phyloP scores from a whole-genome alignment of 2,797 vertebrate genomes.

The Brachyalestes nurse region DNA sequence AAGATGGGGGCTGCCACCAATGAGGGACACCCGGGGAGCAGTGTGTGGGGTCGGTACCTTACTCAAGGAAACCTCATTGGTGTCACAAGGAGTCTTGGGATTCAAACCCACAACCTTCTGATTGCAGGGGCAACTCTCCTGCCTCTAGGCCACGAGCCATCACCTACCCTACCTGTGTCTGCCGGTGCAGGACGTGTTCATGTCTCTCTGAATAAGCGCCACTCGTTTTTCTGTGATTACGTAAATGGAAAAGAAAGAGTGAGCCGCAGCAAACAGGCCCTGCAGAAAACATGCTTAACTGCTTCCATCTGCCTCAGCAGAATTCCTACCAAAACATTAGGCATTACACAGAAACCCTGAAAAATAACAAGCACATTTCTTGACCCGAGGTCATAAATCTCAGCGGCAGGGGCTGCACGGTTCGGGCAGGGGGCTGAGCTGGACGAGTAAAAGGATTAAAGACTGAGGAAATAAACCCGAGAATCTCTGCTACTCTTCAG shows the following conservation, averaged over 20 bases:
- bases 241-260: not conserved
- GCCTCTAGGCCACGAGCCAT: no score
- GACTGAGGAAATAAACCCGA: not conserved
- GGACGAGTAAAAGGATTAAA: no score
- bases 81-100: no score
- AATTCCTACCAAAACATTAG: not conserved
- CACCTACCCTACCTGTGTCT: conserved; percentile 2
- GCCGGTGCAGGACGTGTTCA: not conserved
- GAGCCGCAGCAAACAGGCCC: not conserved
- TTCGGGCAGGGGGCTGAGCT: not conserved
- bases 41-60: no score
- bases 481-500: not conserved
- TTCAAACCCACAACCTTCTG: no score
- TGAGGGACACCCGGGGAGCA: no score
- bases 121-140: no score
- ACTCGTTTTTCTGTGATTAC: conserved; percentile 6
- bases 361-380: not conserved
- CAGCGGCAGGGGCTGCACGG: no score
- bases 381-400: not conserved
- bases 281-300: not conserved
- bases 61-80: no score
- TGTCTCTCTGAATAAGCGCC: conserved; percentile 4
- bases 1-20: no score
- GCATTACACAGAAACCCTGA: not conserved
- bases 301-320: not conserved